A percentile compares a stretch with the other conserved stretches of the same genome.
Conservation (phyloP, 2,113 vertebrate species). For the Accipiter virgatus region DNA sequence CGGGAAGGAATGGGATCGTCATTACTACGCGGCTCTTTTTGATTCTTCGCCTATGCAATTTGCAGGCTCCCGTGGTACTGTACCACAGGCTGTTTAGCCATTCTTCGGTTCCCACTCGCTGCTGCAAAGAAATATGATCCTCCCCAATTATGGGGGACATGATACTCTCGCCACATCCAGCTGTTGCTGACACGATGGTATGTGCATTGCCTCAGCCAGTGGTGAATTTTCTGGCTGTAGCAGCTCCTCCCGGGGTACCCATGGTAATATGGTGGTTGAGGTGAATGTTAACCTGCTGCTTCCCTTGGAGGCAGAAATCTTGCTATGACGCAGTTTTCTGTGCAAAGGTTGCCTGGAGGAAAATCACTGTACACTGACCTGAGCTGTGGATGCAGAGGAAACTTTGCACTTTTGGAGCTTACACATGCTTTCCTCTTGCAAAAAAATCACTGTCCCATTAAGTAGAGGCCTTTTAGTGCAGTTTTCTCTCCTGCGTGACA, state of each 20-base stretch:
- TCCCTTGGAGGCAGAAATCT: not conserved
- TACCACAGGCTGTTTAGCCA: not conserved
- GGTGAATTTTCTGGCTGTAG: not conserved
- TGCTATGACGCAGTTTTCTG: not conserved
- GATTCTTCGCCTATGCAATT: not conserved
- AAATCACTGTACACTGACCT: not conserved
- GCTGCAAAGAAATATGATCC: not conserved
- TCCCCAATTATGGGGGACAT: not conserved
- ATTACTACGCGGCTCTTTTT: not conserved
- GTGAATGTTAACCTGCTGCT: not conserved
- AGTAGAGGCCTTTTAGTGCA: not conserved
- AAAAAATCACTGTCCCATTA: not conserved
- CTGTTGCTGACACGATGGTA: not conserved
- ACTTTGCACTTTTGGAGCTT: not conserved
- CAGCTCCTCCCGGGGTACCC: not conserved
- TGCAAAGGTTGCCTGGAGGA: not conserved
- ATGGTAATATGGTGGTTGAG: not conserved
- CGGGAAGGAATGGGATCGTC: rapidly evolving
- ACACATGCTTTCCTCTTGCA: not conserved
- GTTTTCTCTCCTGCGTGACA: not conserved
- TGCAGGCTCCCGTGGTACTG: not conserved
- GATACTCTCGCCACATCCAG: not conserved
- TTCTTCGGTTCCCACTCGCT: not conserved
- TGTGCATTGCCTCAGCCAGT: not conserved
- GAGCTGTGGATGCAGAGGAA: not conserved